These are phyloP conservation scores for Styela clava DNA, from an alignment of 23 tunicate genomes.

Conservation along the genomic window DNA sequence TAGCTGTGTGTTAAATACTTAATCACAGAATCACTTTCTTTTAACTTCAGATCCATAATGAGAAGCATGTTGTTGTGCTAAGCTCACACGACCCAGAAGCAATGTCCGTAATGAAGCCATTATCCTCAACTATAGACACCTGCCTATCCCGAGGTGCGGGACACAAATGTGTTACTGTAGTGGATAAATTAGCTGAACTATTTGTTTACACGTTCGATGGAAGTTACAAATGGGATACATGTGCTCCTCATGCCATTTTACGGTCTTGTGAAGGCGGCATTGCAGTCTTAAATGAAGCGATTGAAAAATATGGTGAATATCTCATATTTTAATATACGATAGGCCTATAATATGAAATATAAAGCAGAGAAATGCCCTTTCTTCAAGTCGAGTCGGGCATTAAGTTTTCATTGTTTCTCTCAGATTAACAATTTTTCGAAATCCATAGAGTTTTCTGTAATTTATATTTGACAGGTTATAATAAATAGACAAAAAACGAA, in stretches of 20 bases:
- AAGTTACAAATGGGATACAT: slow-evolving; percentile 89
- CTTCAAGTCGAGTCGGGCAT: too few species aligned
- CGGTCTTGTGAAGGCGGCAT: slow-evolving; percentile 56
- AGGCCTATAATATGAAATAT: too few species aligned
- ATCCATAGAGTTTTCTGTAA: background rate
- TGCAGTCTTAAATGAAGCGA: slow-evolving; percentile 23
- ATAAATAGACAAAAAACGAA: too few species aligned
- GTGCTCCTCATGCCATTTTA: slow-evolving; percentile 77
- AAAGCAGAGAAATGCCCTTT: too few species aligned
- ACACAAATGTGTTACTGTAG: slow-evolving; percentile 70
- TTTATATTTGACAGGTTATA: too few species aligned
- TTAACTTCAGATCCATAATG: too few species aligned
- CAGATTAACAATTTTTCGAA: too few species aligned
- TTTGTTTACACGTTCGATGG: slow-evolving; percentile 46
- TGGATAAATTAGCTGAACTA: slow-evolving; percentile 49
- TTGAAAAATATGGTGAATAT: background rate
- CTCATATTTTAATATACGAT: too few species aligned
- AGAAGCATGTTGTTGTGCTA: slow-evolving; percentile 19
- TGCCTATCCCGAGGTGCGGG: slow-evolving; percentile 69
- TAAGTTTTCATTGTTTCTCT: too few species aligned
- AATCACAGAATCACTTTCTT: too few species aligned
- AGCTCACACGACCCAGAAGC: slow-evolving; percentile 33
- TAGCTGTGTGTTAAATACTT: too few species aligned
- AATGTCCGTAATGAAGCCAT: background rate
- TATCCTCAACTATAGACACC: slow-evolving; percentile 15